These are phyloP conservation scores for Siniperca scherzeri DNA, from an alignment of 2,797 vertebrate genomes.

Conservation along the genomic window DNA sequence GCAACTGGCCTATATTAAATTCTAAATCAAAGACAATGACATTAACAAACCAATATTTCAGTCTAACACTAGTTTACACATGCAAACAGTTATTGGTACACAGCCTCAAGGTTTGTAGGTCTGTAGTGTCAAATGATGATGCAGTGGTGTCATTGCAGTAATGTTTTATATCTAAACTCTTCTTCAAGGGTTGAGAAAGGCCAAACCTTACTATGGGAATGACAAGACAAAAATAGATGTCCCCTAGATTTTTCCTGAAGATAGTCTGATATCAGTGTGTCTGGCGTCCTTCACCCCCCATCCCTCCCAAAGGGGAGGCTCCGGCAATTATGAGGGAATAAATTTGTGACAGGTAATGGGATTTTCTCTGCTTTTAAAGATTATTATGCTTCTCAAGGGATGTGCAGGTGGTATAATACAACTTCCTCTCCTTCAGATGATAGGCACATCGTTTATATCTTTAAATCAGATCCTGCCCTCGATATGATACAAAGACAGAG, in stretches of 20 bases:
- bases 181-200: constrained; percentile 56
- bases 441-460: constrained; percentile 78
- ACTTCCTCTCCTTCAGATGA: constrained; percentile 72
- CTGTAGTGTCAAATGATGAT: constrained; percentile 26
- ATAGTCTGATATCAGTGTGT: constrained; percentile 71
- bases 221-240: constrained; percentile 78
- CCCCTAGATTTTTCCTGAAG: constrained; percentile 74
- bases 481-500: constrained; percentile 46
- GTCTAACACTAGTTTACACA: neutral
- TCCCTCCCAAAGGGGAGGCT: constrained; percentile 76
- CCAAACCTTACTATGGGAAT: constrained; percentile 56
- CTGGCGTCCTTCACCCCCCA: constrained; percentile 81
- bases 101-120: constrained; percentile 21
- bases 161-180: constrained; percentile 35
- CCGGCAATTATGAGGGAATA: constrained; percentile 82
- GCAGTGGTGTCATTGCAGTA: constrained; percentile 21
- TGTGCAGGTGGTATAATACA: constrained; percentile 76
- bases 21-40: neutral
- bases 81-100: neutral
- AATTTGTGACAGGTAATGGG: constrained; percentile 84
- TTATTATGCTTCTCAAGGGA: constrained; percentile 84
- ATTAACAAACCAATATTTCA: neutral
- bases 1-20: neutral
- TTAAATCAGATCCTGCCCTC: constrained; percentile 71
- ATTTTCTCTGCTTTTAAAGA: constrained; percentile 84